Base-by-base conservation (phyloP, 23 tunicate species). In the Styela plicata region DNA sequence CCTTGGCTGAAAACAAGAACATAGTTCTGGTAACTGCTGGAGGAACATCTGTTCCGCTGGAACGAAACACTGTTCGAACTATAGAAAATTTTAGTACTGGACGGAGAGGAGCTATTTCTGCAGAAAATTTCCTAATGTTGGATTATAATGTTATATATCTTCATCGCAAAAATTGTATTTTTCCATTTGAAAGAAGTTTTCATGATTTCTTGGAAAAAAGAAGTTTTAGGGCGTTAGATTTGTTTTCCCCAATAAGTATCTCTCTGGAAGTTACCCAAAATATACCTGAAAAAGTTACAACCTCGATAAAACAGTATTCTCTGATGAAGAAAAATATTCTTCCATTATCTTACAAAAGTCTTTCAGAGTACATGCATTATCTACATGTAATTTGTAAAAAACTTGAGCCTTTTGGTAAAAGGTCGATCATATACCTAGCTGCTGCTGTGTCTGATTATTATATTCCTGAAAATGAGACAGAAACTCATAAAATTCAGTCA, bases 81-180 rank as follows among this genome's bases (percentile, higher is more conserved):
- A 66, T 95, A 31, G 99, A 95, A 33, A 95, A 95, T 82, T 95
- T 95, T 61, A 89, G 96, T 82, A 95, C 89, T 36, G 99, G 99
- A 31, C 35, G 69, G 52, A 84, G 99, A 68, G 99, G 99, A 34
- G 86, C 99, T n/a, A 24, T 63, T 52, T 87, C 98, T 31, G 87
- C 87, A 20, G 98, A 93, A 64, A 63, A 93, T 18, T 93, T 93
- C 77, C 74, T 93, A 19, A 52, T 63, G 25, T 21, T 24, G 28
- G 93, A 83, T 13, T 93, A 87, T 68, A 64, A 36, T 22, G 98
- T 93, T 1, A 82, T 93, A 24, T 88, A 82, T 52, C 82, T 93
- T 21, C 87, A 93, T 63, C 70, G 98, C 2, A 67, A 78, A 0
- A 86, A 89, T 22, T 77, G 87, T 67, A 28, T 69, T 24, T 82